Evolutionary conservation across 2,888 invertebrate species (phyloP).

Genomic region (Macrosiphum euphorbiae): DNA sequence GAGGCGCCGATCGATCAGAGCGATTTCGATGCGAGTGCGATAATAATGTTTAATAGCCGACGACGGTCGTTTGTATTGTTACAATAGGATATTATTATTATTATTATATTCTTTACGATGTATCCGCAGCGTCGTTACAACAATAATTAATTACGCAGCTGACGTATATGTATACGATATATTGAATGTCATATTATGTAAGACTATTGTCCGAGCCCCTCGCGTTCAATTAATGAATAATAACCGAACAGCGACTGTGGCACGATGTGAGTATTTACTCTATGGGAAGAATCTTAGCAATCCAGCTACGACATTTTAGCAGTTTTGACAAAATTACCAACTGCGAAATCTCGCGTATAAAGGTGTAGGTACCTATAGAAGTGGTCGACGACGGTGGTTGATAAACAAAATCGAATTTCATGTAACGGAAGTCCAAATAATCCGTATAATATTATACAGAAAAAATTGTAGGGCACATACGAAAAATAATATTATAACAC

Average conservation of each 20-base stretch:
- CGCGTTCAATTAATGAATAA: conserved; percentile 31
- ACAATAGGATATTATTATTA: background rate
- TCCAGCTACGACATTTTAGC: background rate
- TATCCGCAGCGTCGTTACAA: background rate
- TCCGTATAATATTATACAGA: background rate
- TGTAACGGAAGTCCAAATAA: too few relatives aligned
- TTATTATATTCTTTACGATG: background rate
- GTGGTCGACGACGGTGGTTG: background rate
- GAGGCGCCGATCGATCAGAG: background rate
- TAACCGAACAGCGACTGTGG: background rate
- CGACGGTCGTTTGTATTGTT: background rate
- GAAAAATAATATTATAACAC: background rate
- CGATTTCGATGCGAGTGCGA: background rate
- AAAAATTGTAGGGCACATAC: background rate
- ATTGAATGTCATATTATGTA: background rate
- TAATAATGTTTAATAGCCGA: background rate
- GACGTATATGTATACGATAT: background rate
- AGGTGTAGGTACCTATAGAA: too few relatives aligned
- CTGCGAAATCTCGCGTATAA: background rate
- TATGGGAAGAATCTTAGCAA: background rate
- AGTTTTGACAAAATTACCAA: background rate
- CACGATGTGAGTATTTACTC: background rate
- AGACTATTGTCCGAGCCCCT: conserved; percentile 7
- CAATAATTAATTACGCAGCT: background rate
- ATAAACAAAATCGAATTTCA: background rate